Conservation (phyloP, 2,113 vertebrate species). For the Sisor rabdophorus region DNA sequence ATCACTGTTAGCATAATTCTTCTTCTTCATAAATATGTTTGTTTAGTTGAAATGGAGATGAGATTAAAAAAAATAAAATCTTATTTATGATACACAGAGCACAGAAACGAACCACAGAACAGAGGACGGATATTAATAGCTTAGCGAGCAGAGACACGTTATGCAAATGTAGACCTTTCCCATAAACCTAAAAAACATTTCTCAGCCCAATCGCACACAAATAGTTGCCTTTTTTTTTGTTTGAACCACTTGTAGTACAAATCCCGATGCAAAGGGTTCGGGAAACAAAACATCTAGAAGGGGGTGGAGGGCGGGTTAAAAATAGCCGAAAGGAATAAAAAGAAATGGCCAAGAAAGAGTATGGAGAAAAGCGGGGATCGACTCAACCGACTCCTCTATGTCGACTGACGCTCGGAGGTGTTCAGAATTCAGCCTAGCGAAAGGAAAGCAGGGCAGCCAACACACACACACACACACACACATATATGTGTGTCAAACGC, state of each 20-base stretch:
- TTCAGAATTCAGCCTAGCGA: constrained; percentile 35
- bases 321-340: constrained; percentile 67
- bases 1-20: constrained; percentile 32
- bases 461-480: constrained; percentile 19
- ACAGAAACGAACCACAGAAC: constrained; percentile 72
- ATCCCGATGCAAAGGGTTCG: constrained; percentile 27
- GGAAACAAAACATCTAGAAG: constrained; percentile 52
- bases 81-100: constrained; percentile 93
- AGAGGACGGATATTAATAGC: constrained; percentile 76
- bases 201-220: constrained; percentile 57
- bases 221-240: constrained; percentile 59
- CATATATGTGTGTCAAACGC: constrained; percentile 9
- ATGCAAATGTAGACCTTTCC: constrained; percentile 80
- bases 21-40: constrained; percentile 1
- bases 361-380: constrained; percentile 29
- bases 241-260: constrained; percentile 45
- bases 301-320: constrained; percentile 61
- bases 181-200: neutral
- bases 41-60: constrained; percentile 52
- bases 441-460: constrained; percentile 32
- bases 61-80: constrained; percentile 49
- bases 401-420: constrained; percentile 46
- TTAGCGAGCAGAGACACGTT: constrained; percentile 86
- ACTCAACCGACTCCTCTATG: constrained; percentile 35
- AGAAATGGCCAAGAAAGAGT: constrained; percentile 34